phyloP scores from a whole-genome alignment of 2,888 invertebrate species.

The Metalampra italica region DNA sequence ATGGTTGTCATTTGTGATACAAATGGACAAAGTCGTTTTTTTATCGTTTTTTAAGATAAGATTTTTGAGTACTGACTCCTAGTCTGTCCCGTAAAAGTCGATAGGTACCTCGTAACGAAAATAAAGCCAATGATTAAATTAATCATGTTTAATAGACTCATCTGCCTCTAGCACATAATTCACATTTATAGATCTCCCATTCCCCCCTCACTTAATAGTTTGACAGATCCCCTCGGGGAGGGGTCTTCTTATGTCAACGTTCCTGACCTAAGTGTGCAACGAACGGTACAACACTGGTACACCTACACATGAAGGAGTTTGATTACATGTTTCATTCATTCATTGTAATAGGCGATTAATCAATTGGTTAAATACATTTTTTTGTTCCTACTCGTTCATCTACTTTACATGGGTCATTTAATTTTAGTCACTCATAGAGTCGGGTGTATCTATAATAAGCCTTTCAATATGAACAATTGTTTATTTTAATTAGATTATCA shows the following conservation, averaged over 20 bases:
- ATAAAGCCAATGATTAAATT: constrained; percentile 19
- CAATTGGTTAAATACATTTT: not conserved
- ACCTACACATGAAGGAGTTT: constrained; percentile 14
- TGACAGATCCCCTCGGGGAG: too few species aligned
- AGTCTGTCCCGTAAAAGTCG: constrained; percentile 9
- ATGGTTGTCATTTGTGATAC: too few species aligned
- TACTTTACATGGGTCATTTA: too few species aligned
- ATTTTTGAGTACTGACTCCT: constrained; percentile 1
- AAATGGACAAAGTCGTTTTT: too few species aligned
- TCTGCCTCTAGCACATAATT: constrained; percentile 15
- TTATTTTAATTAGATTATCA: too few species aligned
- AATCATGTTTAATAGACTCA: constrained; percentile 33
- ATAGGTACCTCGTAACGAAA: constrained; percentile 8
- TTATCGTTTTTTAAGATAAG: too few species aligned
- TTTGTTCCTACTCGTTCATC: too few species aligned
- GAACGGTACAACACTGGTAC: constrained; percentile 13
- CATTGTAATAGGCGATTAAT: constrained; percentile 16
- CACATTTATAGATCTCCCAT: not conserved
- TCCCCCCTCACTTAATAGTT: too few species aligned
- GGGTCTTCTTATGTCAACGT: too few species aligned
- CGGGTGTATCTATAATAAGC: too few species aligned
- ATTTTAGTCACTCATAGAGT: too few species aligned
- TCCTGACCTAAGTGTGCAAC: constrained; percentile 6
- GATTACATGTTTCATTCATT: constrained; percentile 13
- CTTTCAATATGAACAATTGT: too few species aligned